These are phyloP conservation scores for Heliconius nattereri DNA, from an alignment of 1,140 invertebrate genomes.

Conservation along the genomic window DNA sequence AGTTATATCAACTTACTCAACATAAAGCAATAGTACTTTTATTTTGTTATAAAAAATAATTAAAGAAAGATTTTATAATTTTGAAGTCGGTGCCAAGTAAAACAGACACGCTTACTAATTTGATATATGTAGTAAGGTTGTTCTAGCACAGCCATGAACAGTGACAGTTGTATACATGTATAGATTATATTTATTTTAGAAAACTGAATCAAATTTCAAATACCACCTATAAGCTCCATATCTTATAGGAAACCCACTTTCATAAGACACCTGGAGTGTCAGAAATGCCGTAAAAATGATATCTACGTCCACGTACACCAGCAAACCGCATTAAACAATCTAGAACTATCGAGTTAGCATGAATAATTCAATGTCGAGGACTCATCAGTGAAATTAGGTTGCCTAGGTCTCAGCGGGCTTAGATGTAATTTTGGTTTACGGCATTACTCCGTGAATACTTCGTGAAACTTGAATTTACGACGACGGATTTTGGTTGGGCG, in stretches of 20 bases:
- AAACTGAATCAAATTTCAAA: too few species aligned
- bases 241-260: background rate
- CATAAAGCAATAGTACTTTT: too few species aligned
- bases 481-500: background rate
- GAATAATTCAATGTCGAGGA: slow-evolving; percentile 10
- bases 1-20: too few species aligned
- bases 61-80: too few species aligned
- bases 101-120: too few species aligned
- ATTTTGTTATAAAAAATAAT: too few species aligned
- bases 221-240: background rate
- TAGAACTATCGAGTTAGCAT: slow-evolving; percentile 1
- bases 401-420: slow-evolving; percentile 11
- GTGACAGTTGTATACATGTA: too few species aligned
- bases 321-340: slow-evolving; percentile 12
- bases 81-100: too few species aligned
- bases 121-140: too few species aligned
- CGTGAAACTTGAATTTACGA: slow-evolving; percentile 12
- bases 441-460: slow-evolving; percentile 6
- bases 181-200: too few species aligned
- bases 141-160: too few species aligned
- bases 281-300: background rate
- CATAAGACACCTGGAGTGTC: background rate
- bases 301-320: background rate
- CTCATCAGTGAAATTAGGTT: slow-evolving; percentile 8
- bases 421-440: slow-evolving; percentile 14